Evolutionary conservation across 2,888 invertebrate species (phyloP).

Genomic region (Shargacucullia verbasci): DNA sequence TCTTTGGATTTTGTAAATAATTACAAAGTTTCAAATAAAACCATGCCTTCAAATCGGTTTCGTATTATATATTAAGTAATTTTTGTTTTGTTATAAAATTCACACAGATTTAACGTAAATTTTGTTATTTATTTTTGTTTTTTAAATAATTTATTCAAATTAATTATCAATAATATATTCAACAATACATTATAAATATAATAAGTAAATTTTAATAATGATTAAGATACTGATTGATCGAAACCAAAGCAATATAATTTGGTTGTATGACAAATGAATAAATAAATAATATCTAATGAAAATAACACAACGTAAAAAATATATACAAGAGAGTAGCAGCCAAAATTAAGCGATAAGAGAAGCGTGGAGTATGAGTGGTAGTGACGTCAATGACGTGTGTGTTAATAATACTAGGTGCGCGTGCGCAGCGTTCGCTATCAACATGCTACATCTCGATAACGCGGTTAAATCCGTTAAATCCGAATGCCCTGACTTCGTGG

Average conservation of each 20-base stretch:
- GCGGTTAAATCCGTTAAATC: constrained; percentile 62
- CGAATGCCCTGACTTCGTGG: constrained; percentile 58
- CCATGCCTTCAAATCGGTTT: constrained; percentile 40
- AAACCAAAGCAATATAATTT: constrained; percentile 75
- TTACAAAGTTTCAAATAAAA: constrained; percentile 4
- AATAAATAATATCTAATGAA: constrained; percentile 42
- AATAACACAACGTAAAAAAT: constrained; percentile 65
- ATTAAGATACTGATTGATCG: constrained; percentile 18
- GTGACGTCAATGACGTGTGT: constrained; percentile 65
- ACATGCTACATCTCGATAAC: constrained; percentile 68
- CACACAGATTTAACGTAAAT: constrained; percentile 33
- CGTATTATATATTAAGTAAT: constrained; percentile 17
- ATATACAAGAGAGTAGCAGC: constrained; percentile 72
- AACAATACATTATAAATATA: constrained; percentile 11
- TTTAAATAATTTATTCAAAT: constrained; percentile 15
- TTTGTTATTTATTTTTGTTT: constrained; percentile 12
- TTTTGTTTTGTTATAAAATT: constrained; percentile 29
- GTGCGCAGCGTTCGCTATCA: constrained; percentile 62
- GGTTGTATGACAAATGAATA: constrained; percentile 62
- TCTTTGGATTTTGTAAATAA: neutral
- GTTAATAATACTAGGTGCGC: constrained; percentile 68
- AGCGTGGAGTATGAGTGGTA: constrained; percentile 68
- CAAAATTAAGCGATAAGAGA: constrained; percentile 76
- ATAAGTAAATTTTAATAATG: constrained; percentile 18
- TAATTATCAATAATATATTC: constrained; percentile 15